Percentiles rank a stretch among this genome's conserved stretches.
These are phyloP conservation scores for Sandelia bainsii DNA, from an alignment of 2,797 vertebrate species.

Conservation along the genomic window DNA sequence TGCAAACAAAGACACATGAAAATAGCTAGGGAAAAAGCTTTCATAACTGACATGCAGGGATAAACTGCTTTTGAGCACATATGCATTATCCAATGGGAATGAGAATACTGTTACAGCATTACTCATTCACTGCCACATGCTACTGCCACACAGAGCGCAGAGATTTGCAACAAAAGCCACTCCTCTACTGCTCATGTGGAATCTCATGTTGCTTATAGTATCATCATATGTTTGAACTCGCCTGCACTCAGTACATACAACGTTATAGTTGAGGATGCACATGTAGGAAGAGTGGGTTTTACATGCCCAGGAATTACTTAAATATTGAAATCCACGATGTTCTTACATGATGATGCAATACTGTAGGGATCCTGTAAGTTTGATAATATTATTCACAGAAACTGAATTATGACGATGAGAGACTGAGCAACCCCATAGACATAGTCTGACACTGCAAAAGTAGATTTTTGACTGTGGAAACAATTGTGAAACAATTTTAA, in stretches of 20 bases:
- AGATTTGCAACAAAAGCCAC: slow-evolving; percentile 1
- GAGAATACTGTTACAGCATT: slow-evolving; percentile 10
- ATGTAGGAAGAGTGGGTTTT: background rate
- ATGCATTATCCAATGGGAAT: slow-evolving; percentile 43
- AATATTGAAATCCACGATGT: background rate
- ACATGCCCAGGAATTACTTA: background rate
- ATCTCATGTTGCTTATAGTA: slow-evolving; percentile 20
- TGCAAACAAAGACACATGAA: background rate
- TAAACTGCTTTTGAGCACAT: slow-evolving; percentile 11
- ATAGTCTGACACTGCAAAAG: too few relatives aligned
- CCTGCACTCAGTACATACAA: background rate
- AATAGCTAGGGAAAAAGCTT: slow-evolving; percentile 18
- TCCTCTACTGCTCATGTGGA: slow-evolving; percentile 17
- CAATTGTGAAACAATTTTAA: too few relatives aligned
- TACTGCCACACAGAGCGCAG: background rate
- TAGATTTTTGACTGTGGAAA: too few relatives aligned
- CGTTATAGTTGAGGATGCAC: background rate
- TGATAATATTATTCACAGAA: too few relatives aligned
- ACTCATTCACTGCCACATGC: slow-evolving; percentile 34
- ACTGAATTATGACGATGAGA: too few relatives aligned
- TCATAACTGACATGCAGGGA: slow-evolving; percentile 4
- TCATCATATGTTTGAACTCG: background rate
- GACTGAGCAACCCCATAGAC: too few relatives aligned
- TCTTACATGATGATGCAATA: background rate
- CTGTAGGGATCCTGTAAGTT: too few relatives aligned